Conservation (phyloP, 2,113 vertebrate genomes). For the Balaenoptera acutorostrata region DNA sequence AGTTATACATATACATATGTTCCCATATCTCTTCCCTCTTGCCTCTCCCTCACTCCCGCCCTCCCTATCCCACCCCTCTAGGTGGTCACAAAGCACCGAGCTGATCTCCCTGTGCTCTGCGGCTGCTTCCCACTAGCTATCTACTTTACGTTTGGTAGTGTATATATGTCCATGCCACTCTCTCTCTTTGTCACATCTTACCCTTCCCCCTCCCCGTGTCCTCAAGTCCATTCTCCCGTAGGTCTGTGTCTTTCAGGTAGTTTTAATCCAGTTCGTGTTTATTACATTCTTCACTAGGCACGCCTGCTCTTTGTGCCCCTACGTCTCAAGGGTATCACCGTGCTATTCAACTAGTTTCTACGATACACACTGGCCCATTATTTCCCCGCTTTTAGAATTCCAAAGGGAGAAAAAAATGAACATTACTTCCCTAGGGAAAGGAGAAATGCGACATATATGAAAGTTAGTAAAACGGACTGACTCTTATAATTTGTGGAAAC, state of each 20-base stretch:
- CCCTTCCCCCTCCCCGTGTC: no score
- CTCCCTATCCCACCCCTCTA: no score
- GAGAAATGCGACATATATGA: neutral
- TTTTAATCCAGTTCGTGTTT: neutral
- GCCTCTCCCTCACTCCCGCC: no score
- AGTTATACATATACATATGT: no score
- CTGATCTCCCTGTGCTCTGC: no score
- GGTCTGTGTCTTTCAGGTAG: neutral
- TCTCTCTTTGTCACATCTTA: no score
- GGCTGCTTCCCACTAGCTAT: no score
- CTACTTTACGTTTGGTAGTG: no score
- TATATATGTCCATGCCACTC: no score
- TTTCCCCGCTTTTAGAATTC: neutral
- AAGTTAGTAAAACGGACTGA: neutral
- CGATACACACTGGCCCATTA: neutral
- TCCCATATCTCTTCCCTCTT: no score
- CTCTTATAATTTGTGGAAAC: neutral
- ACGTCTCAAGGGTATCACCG: neutral
- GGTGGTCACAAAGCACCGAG: no score
- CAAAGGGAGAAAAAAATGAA: neutral
- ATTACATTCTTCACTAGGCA: neutral
- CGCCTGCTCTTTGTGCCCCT: rapidly evolving
- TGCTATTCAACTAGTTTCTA: neutral
- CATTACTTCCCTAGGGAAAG: neutral
- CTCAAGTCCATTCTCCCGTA: no score